Conservation (phyloP, 2,113 vertebrate species). For the Grammomys dolichurus region DNA sequence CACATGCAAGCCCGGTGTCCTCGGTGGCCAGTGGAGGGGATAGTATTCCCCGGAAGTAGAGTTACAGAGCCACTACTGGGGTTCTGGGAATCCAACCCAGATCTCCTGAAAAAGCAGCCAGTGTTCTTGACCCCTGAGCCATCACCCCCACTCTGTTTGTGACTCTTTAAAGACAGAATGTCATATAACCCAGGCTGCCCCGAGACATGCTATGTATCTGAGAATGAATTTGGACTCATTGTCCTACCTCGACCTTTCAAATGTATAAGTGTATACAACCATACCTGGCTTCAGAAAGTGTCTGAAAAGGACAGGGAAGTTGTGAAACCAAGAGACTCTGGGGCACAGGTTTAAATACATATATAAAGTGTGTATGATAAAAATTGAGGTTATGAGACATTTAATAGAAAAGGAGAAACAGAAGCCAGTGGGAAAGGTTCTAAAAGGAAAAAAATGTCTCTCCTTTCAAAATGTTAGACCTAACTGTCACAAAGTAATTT, state of each 20-base stretch:
- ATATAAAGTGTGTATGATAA: constrained; percentile 29
- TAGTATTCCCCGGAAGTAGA: neutral
- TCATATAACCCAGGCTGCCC: neutral
- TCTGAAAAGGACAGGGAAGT: constrained; percentile 11
- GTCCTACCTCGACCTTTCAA: neutral
- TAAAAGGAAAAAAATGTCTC: neutral
- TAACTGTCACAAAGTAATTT: neutral
- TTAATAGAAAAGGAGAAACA: constrained; percentile 50
- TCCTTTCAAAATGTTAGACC: neutral
- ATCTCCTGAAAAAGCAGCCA: neutral
- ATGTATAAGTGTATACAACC: neutral
- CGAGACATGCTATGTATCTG: neutral
- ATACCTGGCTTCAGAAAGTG: neutral
- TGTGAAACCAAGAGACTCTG: neutral
- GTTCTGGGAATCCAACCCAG: neutral
- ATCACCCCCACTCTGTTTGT: neutral
- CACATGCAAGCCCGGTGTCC: neutral
- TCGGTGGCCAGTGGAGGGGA: neutral
- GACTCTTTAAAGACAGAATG: neutral
- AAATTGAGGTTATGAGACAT: neutral
- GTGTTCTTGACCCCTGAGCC: neutral
- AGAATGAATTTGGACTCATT: neutral
- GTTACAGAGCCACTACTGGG: neutral
- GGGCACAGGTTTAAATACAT: neutral
- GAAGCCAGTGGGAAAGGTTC: neutral